These are phyloP conservation scores for Mormyrus iriodes DNA, from an alignment of 2,113 vertebrate species.

Conservation along the genomic window DNA sequence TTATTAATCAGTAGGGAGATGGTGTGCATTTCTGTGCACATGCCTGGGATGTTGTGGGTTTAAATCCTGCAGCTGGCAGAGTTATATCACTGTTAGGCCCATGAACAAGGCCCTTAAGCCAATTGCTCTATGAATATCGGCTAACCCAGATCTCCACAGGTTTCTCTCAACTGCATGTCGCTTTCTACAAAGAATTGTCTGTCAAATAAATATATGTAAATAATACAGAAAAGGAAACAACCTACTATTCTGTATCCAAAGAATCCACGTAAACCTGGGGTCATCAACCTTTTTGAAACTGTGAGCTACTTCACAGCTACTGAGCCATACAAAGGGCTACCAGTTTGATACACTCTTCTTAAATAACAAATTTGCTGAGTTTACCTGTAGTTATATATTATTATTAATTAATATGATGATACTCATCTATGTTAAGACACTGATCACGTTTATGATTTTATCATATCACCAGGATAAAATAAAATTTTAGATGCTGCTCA, in stretches of 20 bases:
- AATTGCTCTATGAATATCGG: not conserved
- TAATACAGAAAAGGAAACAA: not conserved
- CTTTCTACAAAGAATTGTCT: not conserved
- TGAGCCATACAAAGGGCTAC: too few species aligned
- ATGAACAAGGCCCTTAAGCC: not conserved
- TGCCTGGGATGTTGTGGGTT: not conserved
- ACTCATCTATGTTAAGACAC: too few species aligned
- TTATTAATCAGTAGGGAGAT: not conserved
- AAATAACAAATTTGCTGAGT: too few species aligned
- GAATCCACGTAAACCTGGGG: too few species aligned
- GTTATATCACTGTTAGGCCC: not conserved
- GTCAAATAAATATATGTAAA: not conserved
- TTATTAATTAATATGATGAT: too few species aligned
- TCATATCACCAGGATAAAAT: too few species aligned
- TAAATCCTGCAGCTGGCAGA: not conserved
- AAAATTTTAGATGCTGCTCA: too few species aligned
- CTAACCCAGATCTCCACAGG: not conserved
- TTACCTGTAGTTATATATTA: too few species aligned
- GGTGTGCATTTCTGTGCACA: not conserved
- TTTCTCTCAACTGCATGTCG: not conserved
- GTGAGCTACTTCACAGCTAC: too few species aligned
- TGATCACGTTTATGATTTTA: too few species aligned
- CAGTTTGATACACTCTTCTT: too few species aligned
- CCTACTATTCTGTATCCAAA: not conserved
- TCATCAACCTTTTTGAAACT: too few species aligned